Evolutionary conservation across 2,113 vertebrate genomes (phyloP).

Genomic region (Pipa parva): DNA sequence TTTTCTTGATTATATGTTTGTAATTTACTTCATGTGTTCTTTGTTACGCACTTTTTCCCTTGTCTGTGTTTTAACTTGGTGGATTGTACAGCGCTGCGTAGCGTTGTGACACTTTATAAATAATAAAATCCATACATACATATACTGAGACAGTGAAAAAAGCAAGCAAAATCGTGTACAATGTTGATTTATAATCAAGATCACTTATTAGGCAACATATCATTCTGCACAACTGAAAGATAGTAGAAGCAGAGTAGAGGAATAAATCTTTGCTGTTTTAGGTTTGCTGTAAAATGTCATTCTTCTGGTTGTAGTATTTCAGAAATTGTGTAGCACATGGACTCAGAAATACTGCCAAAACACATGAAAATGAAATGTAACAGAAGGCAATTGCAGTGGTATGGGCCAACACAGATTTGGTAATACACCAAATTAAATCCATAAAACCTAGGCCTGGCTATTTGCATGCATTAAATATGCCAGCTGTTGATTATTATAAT

Average conservation of each 20-base stretch:
- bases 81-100: no score
- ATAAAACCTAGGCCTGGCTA: conserved; percentile 50
- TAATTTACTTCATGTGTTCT: no score
- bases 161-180: no score
- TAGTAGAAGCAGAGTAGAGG: not conserved
- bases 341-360: not conserved
- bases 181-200: no score
- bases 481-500: conserved; percentile 53
- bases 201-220: no score
- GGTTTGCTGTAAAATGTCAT: not conserved
- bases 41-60: no score
- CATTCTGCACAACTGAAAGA: no score
- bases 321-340: not conserved
- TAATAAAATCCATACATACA: no score
- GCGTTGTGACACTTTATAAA: no score
- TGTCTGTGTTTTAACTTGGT: no score
- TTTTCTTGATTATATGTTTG: no score
- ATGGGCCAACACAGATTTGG: conserved; percentile 51
- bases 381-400: conserved; percentile 46
- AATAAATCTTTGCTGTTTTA: not conserved
- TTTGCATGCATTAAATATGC: conserved; percentile 44
- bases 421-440: conserved; percentile 52
- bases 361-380: conserved; percentile 32
- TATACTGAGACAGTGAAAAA: no score
- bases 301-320: not conserved